Conservation (phyloP, 1,140 invertebrate species). For the Probaryconus sp. region DNA sequence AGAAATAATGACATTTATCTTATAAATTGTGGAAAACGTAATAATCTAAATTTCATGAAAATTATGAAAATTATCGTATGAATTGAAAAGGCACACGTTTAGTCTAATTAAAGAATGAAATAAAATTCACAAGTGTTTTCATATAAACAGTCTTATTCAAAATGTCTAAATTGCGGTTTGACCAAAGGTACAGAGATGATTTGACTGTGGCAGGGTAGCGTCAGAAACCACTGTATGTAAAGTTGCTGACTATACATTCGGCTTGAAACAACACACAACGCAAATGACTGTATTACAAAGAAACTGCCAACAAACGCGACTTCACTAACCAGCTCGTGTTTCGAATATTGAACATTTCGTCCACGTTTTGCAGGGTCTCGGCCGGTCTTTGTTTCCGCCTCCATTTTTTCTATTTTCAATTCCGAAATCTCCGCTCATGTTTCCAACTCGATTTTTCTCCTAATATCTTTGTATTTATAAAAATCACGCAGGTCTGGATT, state of each 20-base stretch:
- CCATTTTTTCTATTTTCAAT: conserved; percentile 36
- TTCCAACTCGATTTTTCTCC: conserved; percentile 28
- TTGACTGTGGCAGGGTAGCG: conserved; percentile 8
- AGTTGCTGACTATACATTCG: conserved; percentile 28
- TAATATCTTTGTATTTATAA: conserved; percentile 29
- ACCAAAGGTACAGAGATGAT: conserved; percentile 38
- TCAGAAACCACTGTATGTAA: conserved; percentile 9
- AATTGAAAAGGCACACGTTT: no score
- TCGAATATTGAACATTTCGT: conserved; percentile 57
- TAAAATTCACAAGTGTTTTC: no score
- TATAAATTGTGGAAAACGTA: no score
- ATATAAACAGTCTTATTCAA: conserved; percentile 13
- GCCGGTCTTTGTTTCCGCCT: conserved; percentile 29
- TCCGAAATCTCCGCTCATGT: conserved; percentile 31
- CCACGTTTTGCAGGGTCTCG: conserved; percentile 28
- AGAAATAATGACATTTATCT: no score
- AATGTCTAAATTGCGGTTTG: conserved; percentile 31
- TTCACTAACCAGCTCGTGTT: conserved; percentile 48
- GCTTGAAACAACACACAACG: conserved; percentile 24
- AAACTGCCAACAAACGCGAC: conserved; percentile 55
- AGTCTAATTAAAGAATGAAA: no score
- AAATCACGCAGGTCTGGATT: conserved; percentile 11
- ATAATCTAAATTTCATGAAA: no score
- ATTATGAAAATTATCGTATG: no score
- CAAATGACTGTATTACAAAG: conserved; percentile 54